Evolutionary conservation across 2,888 invertebrate genomes (phyloP).

Genomic region (Marasmarcha lunaedactyla): DNA sequence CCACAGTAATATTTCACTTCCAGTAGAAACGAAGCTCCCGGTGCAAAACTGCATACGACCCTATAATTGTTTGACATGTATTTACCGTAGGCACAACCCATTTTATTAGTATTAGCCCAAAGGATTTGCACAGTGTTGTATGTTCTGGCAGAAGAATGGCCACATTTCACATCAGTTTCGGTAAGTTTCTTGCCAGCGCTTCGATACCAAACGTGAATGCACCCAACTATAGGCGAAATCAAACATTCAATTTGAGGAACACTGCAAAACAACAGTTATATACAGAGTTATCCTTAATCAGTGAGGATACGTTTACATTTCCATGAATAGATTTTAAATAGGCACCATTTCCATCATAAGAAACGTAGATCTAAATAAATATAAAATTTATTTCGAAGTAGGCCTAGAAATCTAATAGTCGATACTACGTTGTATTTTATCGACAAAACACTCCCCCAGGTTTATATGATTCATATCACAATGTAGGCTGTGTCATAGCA

Average conservation of each 20-base stretch:
- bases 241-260: conserved; percentile 44
- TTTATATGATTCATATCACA: too few species aligned
- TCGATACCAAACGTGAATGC: conserved; percentile 48
- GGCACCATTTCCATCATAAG: too few species aligned
- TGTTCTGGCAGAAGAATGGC: conserved; percentile 32
- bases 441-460: too few species aligned
- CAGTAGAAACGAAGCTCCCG: conserved; percentile 45
- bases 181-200: conserved; percentile 33
- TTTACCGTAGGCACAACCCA: conserved; percentile 48
- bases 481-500: too few species aligned
- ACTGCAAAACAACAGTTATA: conserved; percentile 29
- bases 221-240: conserved; percentile 41
- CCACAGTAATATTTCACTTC: conserved; percentile 42
- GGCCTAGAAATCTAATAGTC: too few species aligned
- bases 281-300: too few species aligned
- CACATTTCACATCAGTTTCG: conserved; percentile 39
- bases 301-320: too few species aligned
- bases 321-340: too few species aligned
- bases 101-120: conserved; percentile 48
- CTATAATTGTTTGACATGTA: conserved; percentile 34
- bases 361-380: too few species aligned
- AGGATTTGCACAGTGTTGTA: conserved; percentile 43
- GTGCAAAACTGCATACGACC: conserved; percentile 51
- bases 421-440: too few species aligned
- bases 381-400: too few species aligned